Percentiles rank a stretch among this genome's conserved stretches.
These are phyloP conservation scores for Tenthredo amoena DNA, from an alignment of 2,888 invertebrate genomes.

Conservation along the genomic window DNA sequence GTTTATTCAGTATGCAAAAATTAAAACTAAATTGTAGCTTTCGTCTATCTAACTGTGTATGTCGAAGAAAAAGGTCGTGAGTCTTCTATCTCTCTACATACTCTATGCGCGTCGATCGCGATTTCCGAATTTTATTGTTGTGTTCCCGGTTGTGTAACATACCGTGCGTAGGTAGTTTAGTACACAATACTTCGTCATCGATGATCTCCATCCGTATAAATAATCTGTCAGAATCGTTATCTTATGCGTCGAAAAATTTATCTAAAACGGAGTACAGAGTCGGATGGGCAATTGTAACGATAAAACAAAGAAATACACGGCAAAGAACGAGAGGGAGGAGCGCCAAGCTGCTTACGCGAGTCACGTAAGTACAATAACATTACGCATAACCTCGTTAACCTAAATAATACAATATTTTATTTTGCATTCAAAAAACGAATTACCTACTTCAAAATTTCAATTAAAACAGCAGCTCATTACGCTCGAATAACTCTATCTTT, in stretches of 20 bases:
- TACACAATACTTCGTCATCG: neutral
- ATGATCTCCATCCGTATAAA: neutral
- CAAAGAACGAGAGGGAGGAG: conserved; percentile 27
- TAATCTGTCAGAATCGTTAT: conserved; percentile 22
- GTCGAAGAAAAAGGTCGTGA: too few relatives aligned
- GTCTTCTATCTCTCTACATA: too few relatives aligned
- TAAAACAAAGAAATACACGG: conserved; percentile 67
- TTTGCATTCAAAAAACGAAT: neutral
- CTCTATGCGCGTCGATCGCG: neutral
- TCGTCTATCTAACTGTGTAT: neutral
- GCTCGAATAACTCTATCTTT: neutral
- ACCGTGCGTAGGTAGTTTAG: neutral
- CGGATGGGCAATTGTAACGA: conserved; percentile 74
- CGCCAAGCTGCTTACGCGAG: neutral
- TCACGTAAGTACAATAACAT: conserved; percentile 18
- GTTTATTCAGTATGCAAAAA: too few relatives aligned
- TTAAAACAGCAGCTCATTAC: neutral
- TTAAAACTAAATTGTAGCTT: neutral
- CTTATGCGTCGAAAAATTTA: neutral
- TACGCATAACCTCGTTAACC: conserved; percentile 1
- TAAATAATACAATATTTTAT: neutral
- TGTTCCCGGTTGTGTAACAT: too few relatives aligned
- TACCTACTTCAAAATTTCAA: neutral
- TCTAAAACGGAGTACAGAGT: neutral
- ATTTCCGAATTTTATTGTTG: neutral